phyloP scores from a whole-genome alignment of 2,113 vertebrate species.

The Apus apus region DNA sequence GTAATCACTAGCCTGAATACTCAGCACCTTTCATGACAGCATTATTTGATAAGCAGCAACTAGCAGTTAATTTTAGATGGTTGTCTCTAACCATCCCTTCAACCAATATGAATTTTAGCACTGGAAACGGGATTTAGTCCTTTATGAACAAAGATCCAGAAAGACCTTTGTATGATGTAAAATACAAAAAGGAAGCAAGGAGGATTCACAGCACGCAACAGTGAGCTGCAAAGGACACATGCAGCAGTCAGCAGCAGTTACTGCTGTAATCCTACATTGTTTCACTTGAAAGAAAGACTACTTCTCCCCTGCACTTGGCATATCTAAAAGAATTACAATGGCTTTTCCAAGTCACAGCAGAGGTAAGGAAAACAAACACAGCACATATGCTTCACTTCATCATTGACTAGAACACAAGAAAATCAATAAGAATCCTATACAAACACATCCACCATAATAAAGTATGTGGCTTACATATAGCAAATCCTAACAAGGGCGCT shows the following conservation, averaged over 20 bases:
- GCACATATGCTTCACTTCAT: slow-evolving; percentile 45
- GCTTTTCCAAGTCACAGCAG: not conserved
- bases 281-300: slow-evolving; percentile 1
- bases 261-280: not conserved
- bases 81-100: not conserved
- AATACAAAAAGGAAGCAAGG: not conserved
- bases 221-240: not conserved
- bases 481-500: slow-evolving; percentile 56
- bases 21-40: not conserved
- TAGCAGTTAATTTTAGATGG: not conserved
- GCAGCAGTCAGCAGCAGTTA: not conserved
- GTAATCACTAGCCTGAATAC: not conserved
- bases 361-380: slow-evolving; percentile 40
- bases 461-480: slow-evolving; percentile 59
- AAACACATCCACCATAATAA: slow-evolving; percentile 57
- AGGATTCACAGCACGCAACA: not conserved
- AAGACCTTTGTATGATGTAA: not conserved
- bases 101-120: not conserved
- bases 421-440: slow-evolving; percentile 58
- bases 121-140: not conserved
- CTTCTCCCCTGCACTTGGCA: not conserved
- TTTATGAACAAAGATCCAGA: not conserved
- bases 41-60: not conserved
- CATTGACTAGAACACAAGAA: slow-evolving; percentile 28
- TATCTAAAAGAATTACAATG: slow-evolving; percentile 25